Base-by-base conservation (phyloP, 2,113 vertebrate genomes). In the Anarrhichthys ocellatus region DNA sequence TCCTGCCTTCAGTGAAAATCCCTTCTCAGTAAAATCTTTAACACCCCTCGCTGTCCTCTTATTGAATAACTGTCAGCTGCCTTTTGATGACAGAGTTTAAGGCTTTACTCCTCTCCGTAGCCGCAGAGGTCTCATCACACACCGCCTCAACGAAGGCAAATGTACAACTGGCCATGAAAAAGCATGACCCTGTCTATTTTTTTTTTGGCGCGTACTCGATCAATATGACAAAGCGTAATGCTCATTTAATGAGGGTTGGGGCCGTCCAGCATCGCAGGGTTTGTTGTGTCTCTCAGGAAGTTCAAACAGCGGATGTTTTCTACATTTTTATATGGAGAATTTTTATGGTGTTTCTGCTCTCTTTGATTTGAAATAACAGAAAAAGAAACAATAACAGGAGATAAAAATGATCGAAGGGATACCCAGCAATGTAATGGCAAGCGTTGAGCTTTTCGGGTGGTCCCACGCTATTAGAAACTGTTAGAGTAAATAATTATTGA, bases 11-110 rank as follows among this genome's bases (percentile, higher is more conserved):
- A 80, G 87, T 84, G 88, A 91, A 93, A 92, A 93, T 92, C 92
- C 88, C 85, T 89, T 84, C 90, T 85, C 78, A 69, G 85, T 92
- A 89, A 94, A 94, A 92, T 92, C 92, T 91, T 92, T 91, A 91
- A 90, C 91, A 91, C 77, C 90, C 88, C 81, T 85, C 6, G 70
- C 83, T 81, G 86, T 88, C 87, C 77, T 79, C 72, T 88, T 91
- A 92, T 93, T 92, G 92, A 94, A 88, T 91, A 94, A 93, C 89
- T 90, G 86, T 92, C 92, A 92, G 86, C 90, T 79, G 90, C 74
- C 90, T 83, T 86, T 89, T 91, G 87, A 82, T 86, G 87, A 89
- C 85, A 78, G 86, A 92, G 78, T 92, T 88, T 80, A 83, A 81
- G 72, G 83, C 86, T 88, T 90, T 89, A 83, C 72, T 86, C 50